A percentile compares a stretch with the other conserved stretches of the same genome.
Conservation (phyloP, 2,888 invertebrate genomes). For the Antheraea yamamai region DNA sequence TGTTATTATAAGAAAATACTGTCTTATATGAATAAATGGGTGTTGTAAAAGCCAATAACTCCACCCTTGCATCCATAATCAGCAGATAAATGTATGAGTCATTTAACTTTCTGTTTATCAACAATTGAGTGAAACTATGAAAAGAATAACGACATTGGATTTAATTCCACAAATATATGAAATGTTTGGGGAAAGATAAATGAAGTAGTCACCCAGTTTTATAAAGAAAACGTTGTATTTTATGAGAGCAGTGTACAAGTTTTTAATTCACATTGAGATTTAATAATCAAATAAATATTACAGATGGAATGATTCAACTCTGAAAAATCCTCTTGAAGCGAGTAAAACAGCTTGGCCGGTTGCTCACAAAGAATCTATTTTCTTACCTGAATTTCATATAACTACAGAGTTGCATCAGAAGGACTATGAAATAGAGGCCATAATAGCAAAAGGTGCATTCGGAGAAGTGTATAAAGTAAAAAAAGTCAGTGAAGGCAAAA, state of each 20-base stretch:
- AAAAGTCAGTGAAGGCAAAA: conserved; percentile 83
- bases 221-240: not conserved
- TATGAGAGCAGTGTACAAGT: not conserved
- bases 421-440: conserved; percentile 85
- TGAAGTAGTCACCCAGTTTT: not conserved
- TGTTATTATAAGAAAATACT: not conserved
- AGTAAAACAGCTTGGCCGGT: conserved; percentile 92
- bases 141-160: not conserved
- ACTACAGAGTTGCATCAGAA: conserved; percentile 81
- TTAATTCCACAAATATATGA: not conserved
- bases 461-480: conserved; percentile 93
- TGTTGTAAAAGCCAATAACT: not conserved
- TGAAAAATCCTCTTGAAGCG: conserved; percentile 80
- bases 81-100: not conserved
- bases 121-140: not conserved
- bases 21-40: conserved; percentile 7
- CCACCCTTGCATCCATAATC: not conserved
- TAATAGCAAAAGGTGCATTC: conserved; percentile 94
- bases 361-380: conserved; percentile 90
- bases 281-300: conserved; percentile 31
- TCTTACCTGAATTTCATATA: conserved; percentile 93
- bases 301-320: conserved; percentile 86
- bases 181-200: not conserved
- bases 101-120: not conserved
- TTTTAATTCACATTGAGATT: not conserved